Evolutionary conservation across 2,113 vertebrate species (phyloP), one percentile per base, ranked within the genome.

Genomic region (Carassius auratus): DNA sequence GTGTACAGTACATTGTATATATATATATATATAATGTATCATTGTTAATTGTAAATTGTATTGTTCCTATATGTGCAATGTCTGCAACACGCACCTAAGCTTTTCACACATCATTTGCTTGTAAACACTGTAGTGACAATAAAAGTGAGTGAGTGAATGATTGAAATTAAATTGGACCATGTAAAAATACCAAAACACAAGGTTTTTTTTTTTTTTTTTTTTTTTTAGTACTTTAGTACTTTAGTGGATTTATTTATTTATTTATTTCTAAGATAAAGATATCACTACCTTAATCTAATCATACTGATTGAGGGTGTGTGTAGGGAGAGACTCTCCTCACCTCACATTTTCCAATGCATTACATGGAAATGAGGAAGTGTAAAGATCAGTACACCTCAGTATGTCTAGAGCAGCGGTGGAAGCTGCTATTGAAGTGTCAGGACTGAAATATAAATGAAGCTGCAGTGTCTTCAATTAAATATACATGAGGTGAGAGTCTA

Each of bases 361-460:
- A 73, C 68, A n/a, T 73, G 36, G 42, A 12, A 21, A 48, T 23
- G 71, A 74, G 14, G 26, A 7, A 3, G n/a, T 76, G 19, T 74
- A 23, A 10, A 74, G 71, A 74, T n/a, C 38, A 74, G 71, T 45
- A 45, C n/a, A 74, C 17, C 38, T 52, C 74, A 50, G 78, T 73
- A 8, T 19, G 61, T 76, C 69, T 30, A 73, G 57, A 81, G 55
- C 75, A 79, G 55, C 26, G 1, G 64, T 36, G 64, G 57, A 61
- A 73, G 36, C 36, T 19, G 69, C 36, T 61, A 61, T 61, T 36
- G 69, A 36, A 26, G 81, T 87, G 86, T 84, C 81, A 68, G 69
- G 61, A 38, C 86, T 87, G 45, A 87, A 87, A 87, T 81, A 87
- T 76, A 87, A 75, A 84, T 84, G 76, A 76, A n/a, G 83, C 66